Percentiles rank a stretch among this genome's conserved stretches.
Evolutionary conservation across 2,113 vertebrate genomes (phyloP).

Genomic region (Lipophrys pholis): DNA sequence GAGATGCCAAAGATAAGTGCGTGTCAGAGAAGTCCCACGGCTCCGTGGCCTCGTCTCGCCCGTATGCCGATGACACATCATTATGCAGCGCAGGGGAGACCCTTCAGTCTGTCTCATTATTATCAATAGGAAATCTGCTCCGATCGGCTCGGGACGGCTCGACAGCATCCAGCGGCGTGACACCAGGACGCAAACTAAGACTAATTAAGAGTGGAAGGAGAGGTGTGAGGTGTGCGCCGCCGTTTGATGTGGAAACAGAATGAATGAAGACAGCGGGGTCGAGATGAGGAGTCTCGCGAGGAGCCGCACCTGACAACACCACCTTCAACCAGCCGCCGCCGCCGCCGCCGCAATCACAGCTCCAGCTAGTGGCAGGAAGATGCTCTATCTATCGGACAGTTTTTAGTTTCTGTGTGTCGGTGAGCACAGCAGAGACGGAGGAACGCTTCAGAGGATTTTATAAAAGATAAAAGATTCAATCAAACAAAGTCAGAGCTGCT

Average conservation of each 20-base stretch:
- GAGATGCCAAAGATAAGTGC: constrained; percentile 9
- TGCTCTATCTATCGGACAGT: too few relatives aligned
- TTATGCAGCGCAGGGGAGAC: constrained; percentile 71
- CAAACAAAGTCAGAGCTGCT: too few relatives aligned
- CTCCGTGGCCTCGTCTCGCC: constrained; percentile 36
- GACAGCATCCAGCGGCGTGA: constrained; percentile 22
- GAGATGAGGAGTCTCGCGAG: neutral
- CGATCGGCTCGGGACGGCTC: constrained; percentile 8
- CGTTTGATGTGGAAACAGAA: neutral
- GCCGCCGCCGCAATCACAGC: too few relatives aligned
- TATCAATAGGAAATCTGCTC: constrained; percentile 50
- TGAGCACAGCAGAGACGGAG: too few relatives aligned
- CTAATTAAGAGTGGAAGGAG: constrained; percentile 53
- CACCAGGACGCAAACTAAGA: constrained; percentile 18
- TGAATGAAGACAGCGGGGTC: neutral
- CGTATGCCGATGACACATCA: constrained; percentile 52
- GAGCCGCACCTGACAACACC: neutral
- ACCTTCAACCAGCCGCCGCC: neutral
- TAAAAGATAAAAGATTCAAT: too few relatives aligned
- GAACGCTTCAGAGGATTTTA: too few relatives aligned
- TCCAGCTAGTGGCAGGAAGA: too few relatives aligned
- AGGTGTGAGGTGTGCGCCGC: neutral
- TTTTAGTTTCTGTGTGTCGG: too few relatives aligned
- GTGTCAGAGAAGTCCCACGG: constrained; percentile 15
- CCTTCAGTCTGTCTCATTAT: constrained; percentile 66